These are phyloP conservation scores for Macrotrachela quadricornifera DNA, from an alignment of 1,140 invertebrate genomes.

Conservation along the genomic window DNA sequence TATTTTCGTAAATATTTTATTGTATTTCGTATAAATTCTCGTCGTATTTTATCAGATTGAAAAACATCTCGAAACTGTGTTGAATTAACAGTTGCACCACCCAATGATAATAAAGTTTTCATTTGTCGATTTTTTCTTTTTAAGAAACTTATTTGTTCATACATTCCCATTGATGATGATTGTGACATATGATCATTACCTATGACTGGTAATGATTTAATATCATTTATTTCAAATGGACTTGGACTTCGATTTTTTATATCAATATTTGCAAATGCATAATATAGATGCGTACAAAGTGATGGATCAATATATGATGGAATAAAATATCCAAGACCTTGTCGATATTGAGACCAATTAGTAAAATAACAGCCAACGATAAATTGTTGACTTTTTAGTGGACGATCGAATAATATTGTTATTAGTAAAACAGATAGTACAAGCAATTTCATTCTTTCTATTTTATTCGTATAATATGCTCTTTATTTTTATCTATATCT, in stretches of 20 bases:
- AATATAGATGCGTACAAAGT: slow-evolving; percentile 78
- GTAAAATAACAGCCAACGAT: slow-evolving; percentile 54
- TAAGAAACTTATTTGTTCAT: background rate
- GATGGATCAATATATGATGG: slow-evolving; percentile 60
- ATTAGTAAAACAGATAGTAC: too few species aligned
- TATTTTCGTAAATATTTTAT: background rate
- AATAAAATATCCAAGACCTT: slow-evolving; percentile 57
- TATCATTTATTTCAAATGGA: slow-evolving; percentile 56
- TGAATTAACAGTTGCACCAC: background rate
- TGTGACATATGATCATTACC: too few species aligned
- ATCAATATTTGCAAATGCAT: slow-evolving; percentile 56
- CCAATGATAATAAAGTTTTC: background rate
- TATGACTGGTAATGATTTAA: too few species aligned
- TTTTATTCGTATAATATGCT: too few species aligned
- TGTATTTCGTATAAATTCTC: background rate
- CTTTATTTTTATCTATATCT: too few species aligned
- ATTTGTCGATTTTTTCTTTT: background rate
- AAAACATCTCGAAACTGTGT: background rate
- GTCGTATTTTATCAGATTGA: background rate
- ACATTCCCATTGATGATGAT: background rate
- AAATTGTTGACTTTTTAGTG: too few species aligned
- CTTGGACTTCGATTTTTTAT: slow-evolving; percentile 50
- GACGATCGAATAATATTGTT: too few species aligned
- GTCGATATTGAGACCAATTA: slow-evolving; percentile 71
- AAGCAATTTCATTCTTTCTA: too few species aligned